A percentile compares a stretch with the other conserved stretches of the same genome.
phyloP scores from a whole-genome alignment of 2,888 invertebrate genomes.

The Strigamia transsilvanica region DNA sequence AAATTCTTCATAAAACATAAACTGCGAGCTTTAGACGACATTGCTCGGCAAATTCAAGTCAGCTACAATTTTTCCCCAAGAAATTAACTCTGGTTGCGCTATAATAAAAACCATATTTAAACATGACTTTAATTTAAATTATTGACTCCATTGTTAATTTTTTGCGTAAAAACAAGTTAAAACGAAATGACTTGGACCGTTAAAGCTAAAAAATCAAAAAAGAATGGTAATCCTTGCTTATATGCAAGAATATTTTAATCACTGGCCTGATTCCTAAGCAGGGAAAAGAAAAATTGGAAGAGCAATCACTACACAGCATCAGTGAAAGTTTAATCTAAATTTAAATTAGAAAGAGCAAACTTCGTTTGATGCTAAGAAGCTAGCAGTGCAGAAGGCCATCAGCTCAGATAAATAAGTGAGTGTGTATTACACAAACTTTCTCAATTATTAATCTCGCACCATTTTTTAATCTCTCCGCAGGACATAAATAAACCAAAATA shows the following conservation, averaged over 20 bases:
- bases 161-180: too few relatives aligned
- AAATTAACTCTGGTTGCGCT: background rate
- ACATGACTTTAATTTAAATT: too few relatives aligned
- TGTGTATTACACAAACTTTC: slow-evolving; percentile 27
- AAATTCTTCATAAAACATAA: slow-evolving; percentile 29
- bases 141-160: too few relatives aligned
- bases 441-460: slow-evolving; percentile 40
- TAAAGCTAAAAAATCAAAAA: too few relatives aligned
- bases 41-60: background rate
- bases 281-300: slow-evolving; percentile 47
- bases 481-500: background rate
- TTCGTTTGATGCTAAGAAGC: slow-evolving; percentile 47
- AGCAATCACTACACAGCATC: slow-evolving; percentile 47
- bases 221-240: background rate
- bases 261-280: slow-evolving; percentile 23
- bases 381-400: slow-evolving; percentile 41
- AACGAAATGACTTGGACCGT: too few relatives aligned
- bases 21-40: background rate
- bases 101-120: too few relatives aligned
- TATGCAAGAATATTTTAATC: background rate
- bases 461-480: background rate
- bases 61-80: background rate
- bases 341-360: slow-evolving; percentile 48
- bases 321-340: slow-evolving; percentile 45
- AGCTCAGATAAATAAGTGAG: slow-evolving; percentile 39